Evolutionary conservation across 1,140 invertebrate species (phyloP).

Genomic region (Kradibia gibbosae): DNA sequence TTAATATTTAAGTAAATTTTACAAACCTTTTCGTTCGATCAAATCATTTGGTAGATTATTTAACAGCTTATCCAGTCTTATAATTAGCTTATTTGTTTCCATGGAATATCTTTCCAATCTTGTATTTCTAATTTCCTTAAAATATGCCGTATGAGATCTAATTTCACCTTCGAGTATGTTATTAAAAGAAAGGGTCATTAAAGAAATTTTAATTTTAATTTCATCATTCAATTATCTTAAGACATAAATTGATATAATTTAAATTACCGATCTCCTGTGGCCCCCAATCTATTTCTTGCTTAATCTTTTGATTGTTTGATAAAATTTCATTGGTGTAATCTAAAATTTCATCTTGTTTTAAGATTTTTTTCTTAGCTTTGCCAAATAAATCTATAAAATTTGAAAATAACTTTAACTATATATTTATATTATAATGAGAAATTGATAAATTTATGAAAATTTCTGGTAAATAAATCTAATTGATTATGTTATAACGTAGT

Average conservation of each 20-base stretch:
- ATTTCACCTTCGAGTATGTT: constrained; percentile 74
- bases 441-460: no score
- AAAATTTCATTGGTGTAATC: constrained; percentile 72
- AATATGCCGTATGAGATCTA: constrained; percentile 83
- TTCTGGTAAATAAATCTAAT: no score
- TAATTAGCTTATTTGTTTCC: constrained; percentile 96
- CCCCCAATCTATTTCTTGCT: constrained; percentile 73
- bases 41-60: constrained; percentile 86
- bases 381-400: constrained; percentile 82
- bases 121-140: constrained; percentile 82
- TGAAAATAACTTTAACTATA: no score
- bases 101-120: constrained; percentile 90
- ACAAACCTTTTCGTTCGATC: constrained; percentile 83
- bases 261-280: constrained; percentile 77
- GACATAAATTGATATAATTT: constrained; percentile 5
- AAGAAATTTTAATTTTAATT: neutral
- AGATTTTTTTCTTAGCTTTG: constrained; percentile 91
- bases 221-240: neutral
- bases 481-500: no score
- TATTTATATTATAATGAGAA: no score
- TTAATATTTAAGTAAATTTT: constrained; percentile 17
- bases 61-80: constrained; percentile 93
- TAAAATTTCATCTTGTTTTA: constrained; percentile 83
- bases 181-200: constrained; percentile 19
- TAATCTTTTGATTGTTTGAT: constrained; percentile 52